Percentiles rank a stretch among this genome's conserved stretches.
Evolutionary conservation across 1,140 invertebrate species (phyloP).

Genomic region (Hestina assimilis): DNA sequence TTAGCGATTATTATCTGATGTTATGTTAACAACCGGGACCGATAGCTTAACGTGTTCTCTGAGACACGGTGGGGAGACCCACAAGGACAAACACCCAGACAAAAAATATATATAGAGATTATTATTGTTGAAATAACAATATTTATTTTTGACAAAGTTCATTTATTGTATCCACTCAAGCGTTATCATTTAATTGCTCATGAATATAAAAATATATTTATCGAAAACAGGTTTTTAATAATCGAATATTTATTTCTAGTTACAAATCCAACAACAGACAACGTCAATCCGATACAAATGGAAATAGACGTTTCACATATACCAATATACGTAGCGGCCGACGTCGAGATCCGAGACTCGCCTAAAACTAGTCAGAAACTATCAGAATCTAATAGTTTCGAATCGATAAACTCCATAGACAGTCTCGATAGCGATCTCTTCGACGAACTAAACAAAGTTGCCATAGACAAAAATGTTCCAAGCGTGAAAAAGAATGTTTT

Average conservation of each 20-base stretch:
- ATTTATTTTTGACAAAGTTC: no score
- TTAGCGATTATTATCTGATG: no score
- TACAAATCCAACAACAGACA: constrained; percentile 6
- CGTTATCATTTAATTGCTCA: no score
- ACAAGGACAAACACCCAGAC: no score
- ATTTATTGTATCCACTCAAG: no score
- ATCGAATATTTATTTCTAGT: constrained; percentile 34
- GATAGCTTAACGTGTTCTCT: no score
- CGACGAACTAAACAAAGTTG: constrained; percentile 55
- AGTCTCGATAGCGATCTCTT: constrained; percentile 56
- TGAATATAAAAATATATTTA: neutral
- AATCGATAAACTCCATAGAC: constrained; percentile 56
- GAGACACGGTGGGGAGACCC: no score
- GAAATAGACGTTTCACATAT: constrained; percentile 60
- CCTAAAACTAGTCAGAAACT: constrained; percentile 36
- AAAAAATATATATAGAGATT: no score
- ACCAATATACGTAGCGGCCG: constrained; percentile 62
- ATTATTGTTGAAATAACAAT: no score
- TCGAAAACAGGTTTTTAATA: neutral
- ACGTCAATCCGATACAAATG: constrained; percentile 22
- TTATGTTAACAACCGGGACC: no score
- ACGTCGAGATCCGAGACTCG: constrained; percentile 53
- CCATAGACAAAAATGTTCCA: constrained; percentile 43
- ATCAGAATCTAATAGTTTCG: constrained; percentile 46
- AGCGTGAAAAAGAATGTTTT: constrained; percentile 51